Evolutionary conservation across 2,797 vertebrate species (phyloP).

Genomic region (Glyptemys insculpta): DNA sequence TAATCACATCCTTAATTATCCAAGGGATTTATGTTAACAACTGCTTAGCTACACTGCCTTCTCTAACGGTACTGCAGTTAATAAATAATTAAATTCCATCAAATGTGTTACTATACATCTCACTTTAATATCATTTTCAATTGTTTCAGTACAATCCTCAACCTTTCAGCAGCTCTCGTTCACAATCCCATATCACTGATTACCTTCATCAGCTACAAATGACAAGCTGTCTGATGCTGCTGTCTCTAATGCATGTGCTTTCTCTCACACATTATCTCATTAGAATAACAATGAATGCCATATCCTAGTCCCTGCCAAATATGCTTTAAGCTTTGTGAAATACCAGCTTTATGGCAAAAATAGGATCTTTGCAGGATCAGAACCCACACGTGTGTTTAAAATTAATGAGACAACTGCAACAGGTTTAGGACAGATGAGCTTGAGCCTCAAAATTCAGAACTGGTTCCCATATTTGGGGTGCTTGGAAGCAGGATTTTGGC

Average conservation of each 20-base stretch:
- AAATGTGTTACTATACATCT: not conserved
- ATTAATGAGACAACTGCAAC: not conserved
- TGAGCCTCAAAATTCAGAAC: not conserved
- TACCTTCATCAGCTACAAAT: constrained; percentile 43
- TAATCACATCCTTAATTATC: not conserved
- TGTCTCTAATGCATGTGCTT: constrained; percentile 19
- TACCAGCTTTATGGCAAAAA: constrained; percentile 23
- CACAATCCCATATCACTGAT: constrained; percentile 21
- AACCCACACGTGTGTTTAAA: not conserved
- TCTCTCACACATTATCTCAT: constrained; percentile 20
- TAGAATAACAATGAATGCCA: constrained; percentile 56
- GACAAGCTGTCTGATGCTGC: not conserved
- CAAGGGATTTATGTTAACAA: not conserved
- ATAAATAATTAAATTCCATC: not conserved
- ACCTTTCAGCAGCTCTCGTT: constrained; percentile 14
- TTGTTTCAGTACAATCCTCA: not conserved
- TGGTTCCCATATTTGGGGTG: not conserved
- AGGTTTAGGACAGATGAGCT: not conserved
- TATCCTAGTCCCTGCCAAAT: constrained; percentile 39
- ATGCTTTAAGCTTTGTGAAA: constrained; percentile 17
- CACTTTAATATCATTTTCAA: constrained; percentile 33
- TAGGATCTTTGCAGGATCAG: not conserved
- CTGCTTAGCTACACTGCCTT: not conserved
- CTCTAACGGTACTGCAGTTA: not conserved
- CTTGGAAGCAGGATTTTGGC: not conserved